Evolutionary conservation across 2,888 invertebrate genomes (phyloP), one percentile per base, ranked within the genome.

Genomic region (Leptinotarsa tumamoca): DNA sequence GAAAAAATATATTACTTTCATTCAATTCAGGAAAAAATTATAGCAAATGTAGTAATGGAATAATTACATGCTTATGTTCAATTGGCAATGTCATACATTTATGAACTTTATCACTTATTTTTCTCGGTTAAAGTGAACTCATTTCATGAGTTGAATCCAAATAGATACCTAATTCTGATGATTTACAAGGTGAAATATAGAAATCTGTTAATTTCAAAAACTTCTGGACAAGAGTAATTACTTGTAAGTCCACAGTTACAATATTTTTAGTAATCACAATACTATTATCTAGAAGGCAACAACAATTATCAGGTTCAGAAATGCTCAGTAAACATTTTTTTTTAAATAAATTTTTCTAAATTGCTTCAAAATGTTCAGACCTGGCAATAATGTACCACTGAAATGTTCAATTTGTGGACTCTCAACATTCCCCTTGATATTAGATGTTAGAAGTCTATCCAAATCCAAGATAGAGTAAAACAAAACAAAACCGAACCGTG

Each of bases 251-350:
- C 23, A 58, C 70, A 58, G 58, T 70, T 43, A 70, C 43, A 56
- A 71, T 71, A 61, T 71, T 71, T 61, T 71, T 61, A 18, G 63
- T 17, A 50, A 66, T 71, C 13, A 66, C 33, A 50, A 71, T 63
- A 27, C 50, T 63, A 50, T 50, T 18, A 51, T 71, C 63, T 23
- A 63, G 50, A 51, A 66, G 23, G 66, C 49, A 61, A 63, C 71
- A 71, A 23, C 66, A 71, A 33, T 71, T 63, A 63, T 71, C 23
- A 10, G 71, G 71, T n/a, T 63, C 50, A 66, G 51, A 63, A 71
- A 66, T 63, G 27, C 33, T 67, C 43, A 67, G 21, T 49, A 67
- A 67, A 50, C 50, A 51, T 52, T 50, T 68, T 68, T 17, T 51
- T 10, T 50, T 0, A 68, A 17, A 13, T 43, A 43, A 17, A 51